Percentiles rank a stretch among this genome's conserved stretches.
Conservation (phyloP, 1,140 invertebrate genomes). For the Cydia amplana region DNA sequence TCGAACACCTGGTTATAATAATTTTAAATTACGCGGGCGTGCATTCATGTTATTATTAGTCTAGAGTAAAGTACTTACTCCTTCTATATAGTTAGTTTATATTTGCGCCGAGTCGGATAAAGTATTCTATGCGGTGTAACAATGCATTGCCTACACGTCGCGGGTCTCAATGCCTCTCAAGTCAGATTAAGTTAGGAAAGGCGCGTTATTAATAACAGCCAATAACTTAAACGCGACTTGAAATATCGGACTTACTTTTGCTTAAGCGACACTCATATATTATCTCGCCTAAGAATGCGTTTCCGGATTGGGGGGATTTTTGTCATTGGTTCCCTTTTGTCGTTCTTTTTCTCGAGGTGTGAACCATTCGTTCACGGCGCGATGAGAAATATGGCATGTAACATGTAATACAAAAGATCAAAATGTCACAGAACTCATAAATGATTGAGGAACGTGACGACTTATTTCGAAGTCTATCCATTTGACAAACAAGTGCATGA, state of each 20-base stretch:
- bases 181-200: conserved; percentile 77
- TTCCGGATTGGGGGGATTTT: conserved; percentile 70
- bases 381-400: conserved; percentile 16
- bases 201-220: conserved; percentile 75
- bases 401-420: conserved; percentile 10
- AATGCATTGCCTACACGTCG: conserved; percentile 69
- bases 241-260: conserved; percentile 77
- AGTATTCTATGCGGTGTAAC: conserved; percentile 64
- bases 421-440: conserved; percentile 15
- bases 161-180: conserved; percentile 71
- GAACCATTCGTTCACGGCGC: conserved; percentile 19
- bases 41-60: neutral
- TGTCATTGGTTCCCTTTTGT: conserved; percentile 55
- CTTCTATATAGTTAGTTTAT: neutral
- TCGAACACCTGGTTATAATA: conserved; percentile 10
- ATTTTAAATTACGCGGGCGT: neutral
- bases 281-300: conserved; percentile 72
- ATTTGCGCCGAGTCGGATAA: conserved; percentile 33
- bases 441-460: conserved; percentile 20
- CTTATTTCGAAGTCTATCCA: conserved; percentile 18
- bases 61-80: conserved; percentile 11
- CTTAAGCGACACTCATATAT: conserved; percentile 75
- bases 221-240: conserved; percentile 74
- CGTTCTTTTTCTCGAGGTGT: conserved; percentile 48
- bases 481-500: conserved; percentile 22